Evolutionary conservation across 2,888 invertebrate species (phyloP).

Genomic region (Sarcophaga variegata): DNA sequence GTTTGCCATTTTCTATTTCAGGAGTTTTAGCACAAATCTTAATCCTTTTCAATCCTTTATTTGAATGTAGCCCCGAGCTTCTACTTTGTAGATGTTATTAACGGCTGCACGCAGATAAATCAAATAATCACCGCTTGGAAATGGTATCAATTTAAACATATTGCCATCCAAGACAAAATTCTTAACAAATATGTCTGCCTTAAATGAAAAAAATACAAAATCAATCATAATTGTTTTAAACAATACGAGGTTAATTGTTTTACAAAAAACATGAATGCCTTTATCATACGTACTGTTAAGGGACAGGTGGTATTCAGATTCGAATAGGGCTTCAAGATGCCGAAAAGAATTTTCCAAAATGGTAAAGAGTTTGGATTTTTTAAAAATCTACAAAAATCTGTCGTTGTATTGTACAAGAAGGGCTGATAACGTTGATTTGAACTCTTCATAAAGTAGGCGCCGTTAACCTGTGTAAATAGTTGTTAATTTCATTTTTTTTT

Average conservation of each 20-base stretch:
- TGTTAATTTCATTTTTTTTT: no score
- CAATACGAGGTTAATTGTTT: no score
- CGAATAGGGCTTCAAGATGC: not conserved
- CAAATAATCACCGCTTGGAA: not conserved
- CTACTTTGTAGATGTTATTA: no score
- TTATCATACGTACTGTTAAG: not conserved
- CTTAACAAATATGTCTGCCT: not conserved
- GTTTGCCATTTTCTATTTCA: no score
- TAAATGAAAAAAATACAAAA: not conserved
- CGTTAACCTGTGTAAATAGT: no score
- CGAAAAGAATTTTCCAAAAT: not conserved
- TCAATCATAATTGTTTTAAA: no score
- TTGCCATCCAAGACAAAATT: not conserved
- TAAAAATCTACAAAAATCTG: not conserved
- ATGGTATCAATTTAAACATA: not conserved
- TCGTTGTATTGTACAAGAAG: constrained; percentile 8
- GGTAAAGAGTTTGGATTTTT: not conserved
- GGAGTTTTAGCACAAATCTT: no score
- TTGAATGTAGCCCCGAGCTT: no score
- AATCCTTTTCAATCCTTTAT: no score
- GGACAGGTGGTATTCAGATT: not conserved
- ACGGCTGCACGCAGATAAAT: no score
- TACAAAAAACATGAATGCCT: no score
- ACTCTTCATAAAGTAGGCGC: not conserved
- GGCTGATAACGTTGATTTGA: constrained; percentile 1